Evolutionary conservation across 1,140 invertebrate genomes (phyloP), one percentile per base, ranked within the genome.

Genomic region (Charaxes varanes): DNA sequence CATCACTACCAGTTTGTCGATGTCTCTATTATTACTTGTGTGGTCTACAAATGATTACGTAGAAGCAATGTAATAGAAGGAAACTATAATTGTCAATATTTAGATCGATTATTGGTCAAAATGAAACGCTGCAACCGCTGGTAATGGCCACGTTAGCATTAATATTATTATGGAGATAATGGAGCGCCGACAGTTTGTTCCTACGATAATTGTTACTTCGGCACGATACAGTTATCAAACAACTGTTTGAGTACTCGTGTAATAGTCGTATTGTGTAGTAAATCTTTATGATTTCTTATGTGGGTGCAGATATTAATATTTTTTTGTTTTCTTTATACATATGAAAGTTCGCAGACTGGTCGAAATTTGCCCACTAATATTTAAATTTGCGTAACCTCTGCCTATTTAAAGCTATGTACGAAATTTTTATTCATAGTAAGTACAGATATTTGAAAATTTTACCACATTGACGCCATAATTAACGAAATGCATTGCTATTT

Each of bases 1-100:
- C n/a, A n/a, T n/a, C n/a, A n/a, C n/a, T n/a, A n/a, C n/a, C n/a
- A n/a, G n/a, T n/a, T n/a, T n/a, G n/a, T n/a, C 48, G 68, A 78
- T 78, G 76, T 78, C 77, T 81, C 71, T 70, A 81, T 81, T 73
- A 76, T 53, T 48, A 26, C 43, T 50, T 74, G 77, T 80, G 77
- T 76, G 77, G 77, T 78, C 77, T 54, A 50, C 41, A 50, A 61
- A 69, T 66, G 38, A 73, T 77, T 72, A 71, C 62, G 63, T 55
- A 46, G 45, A 43, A 46, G 55, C 44, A 40, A 41, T 58, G 54
- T 76, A 73, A 79, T 71, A 56, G 58, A 61, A 65, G 55, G 61
- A 66, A 63, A 70, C 59, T 64, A 58, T 63, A 62, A 64, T 68
- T 65, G 64, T 62, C 65, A 58, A 65, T 62, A 66, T 72, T 71